These are phyloP conservation scores for Chionis minor DNA, from an alignment of 2,113 vertebrate genomes.

Conservation along the genomic window DNA sequence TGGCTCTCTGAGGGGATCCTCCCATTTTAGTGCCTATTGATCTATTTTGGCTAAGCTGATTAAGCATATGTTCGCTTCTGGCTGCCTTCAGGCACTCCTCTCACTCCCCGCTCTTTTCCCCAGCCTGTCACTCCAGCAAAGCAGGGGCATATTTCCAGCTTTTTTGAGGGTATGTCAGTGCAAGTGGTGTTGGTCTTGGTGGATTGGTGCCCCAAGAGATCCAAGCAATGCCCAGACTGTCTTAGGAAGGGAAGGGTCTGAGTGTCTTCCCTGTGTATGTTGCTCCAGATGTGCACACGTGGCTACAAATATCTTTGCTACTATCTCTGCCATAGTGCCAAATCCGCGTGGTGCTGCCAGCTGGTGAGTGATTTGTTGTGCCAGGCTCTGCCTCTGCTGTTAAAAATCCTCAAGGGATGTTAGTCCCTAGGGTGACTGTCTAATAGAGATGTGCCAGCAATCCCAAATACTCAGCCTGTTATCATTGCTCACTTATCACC, in stretches of 20 bases:
- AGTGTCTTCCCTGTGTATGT: not conserved
- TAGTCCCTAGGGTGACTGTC: not conserved
- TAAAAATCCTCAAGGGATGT: not conserved
- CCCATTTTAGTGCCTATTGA: not conserved
- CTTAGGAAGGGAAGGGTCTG: not conserved
- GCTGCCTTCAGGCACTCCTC: not conserved
- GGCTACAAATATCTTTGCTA: not conserved
- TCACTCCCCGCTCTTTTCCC: not conserved
- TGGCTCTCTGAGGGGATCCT: not conserved
- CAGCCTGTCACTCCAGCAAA: not conserved
- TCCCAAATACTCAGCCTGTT: not conserved
- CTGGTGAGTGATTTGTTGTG: not conserved
- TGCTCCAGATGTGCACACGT: not conserved
- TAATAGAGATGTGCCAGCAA: not conserved
- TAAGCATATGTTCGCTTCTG: not conserved
- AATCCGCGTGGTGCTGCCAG: not conserved
- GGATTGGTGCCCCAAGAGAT: not conserved
- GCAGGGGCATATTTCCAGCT: not conserved
- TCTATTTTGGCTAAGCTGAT: not conserved
- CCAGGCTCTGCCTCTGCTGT: not conserved
- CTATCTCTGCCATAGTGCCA: not conserved
- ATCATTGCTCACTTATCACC: not conserved
- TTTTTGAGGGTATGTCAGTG: not conserved
- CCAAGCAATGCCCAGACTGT: not conserved
- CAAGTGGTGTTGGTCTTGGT: not conserved